Base-by-base conservation (phyloP, 1,140 invertebrate genomes). In the Magallana gigas region DNA sequence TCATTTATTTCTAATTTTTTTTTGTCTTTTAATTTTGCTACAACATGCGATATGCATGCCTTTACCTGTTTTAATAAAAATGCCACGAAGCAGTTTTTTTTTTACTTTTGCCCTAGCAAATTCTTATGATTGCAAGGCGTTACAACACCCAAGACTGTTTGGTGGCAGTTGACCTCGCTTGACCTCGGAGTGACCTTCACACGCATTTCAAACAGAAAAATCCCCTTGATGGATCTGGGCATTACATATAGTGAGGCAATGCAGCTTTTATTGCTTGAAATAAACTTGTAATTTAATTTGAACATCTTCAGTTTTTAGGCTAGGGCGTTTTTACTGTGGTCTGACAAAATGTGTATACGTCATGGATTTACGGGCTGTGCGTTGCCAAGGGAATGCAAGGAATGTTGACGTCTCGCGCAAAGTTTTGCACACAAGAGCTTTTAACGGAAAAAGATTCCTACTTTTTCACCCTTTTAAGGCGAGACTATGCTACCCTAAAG, bases 271-370 rank as follows among this genome's bases (percentile, higher is more conserved):
- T 76, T 7, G 68, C 68, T 76, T 23, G 23, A 76, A 18, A 76
- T 29, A 36, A 76, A 76, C 68, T 76, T 76, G 68, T 76, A 36
- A 76, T 76, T 76, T 76, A 76, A 76, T 76, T 76, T 76, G 68
- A 76, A 76, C 68, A 76, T 76, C 68, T 76, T 76, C 68, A 76
- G 68, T 76, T 71, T 71, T 71, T 76, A 76, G 68, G 68, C 68
- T 76, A 76, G 68, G 68, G 68, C 68, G 68, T 76, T 76, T 64
- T 76, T 76, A 76, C 68, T 76, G 23, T 76, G 68, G 68, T 76
- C 36, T 76, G 68, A 76, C 68, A 76, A 76, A 76, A 29, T 76
- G 68, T 76, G 68, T 76, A 76, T 29, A 76, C 68, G 68, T 76
- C 68, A 76, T 23, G 68, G 23, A 76, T 76, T 76, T 76, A 76